phyloP scores from a whole-genome alignment of 2,113 vertebrate species.

The Rhinoderma darwinii region DNA sequence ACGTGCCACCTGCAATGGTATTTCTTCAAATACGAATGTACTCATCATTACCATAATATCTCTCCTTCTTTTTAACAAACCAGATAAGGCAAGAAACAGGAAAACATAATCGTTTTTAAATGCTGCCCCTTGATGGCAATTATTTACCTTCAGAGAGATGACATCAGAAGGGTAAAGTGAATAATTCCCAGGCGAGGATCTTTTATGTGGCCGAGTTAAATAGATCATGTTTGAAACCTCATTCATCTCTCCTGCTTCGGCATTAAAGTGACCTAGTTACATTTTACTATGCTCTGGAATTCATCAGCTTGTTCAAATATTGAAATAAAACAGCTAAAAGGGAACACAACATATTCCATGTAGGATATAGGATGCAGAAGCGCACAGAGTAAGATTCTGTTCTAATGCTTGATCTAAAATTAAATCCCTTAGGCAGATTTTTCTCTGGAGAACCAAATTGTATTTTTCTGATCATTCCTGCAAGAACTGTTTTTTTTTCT shows the following conservation, averaged over 20 bases:
- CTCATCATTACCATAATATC: neutral
- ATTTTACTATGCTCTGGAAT: constrained; percentile 31
- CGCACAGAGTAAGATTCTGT: constrained; percentile 15
- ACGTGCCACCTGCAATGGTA: neutral
- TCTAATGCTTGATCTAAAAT: constrained; percentile 35
- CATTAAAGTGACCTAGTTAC: constrained; percentile 53
- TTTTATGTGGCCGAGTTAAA: constrained; percentile 40
- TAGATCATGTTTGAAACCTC: constrained; percentile 44
- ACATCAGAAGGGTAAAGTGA: neutral
- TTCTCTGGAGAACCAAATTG: constrained; percentile 7
- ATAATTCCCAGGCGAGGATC: constrained; percentile 30
- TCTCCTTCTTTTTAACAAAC: constrained; percentile 17
- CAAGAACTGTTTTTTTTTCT: constrained; percentile 30
- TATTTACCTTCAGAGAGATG: constrained; percentile 12
- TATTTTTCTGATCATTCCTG: constrained; percentile 31
- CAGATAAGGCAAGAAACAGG: neutral
- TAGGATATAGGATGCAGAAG: constrained; percentile 13
- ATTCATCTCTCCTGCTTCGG: constrained; percentile 30
- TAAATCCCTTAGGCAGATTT: constrained; percentile 7
- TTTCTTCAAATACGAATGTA: neutral
- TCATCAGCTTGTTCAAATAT: constrained; percentile 52
- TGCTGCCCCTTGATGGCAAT: constrained; percentile 10
- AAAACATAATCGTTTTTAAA: constrained; percentile 17
- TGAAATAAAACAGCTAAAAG: constrained; percentile 38
- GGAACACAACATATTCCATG: neutral